These are phyloP conservation scores for Drosophila differens DNA, from an alignment of 2,888 invertebrate genomes.

Conservation along the genomic window DNA sequence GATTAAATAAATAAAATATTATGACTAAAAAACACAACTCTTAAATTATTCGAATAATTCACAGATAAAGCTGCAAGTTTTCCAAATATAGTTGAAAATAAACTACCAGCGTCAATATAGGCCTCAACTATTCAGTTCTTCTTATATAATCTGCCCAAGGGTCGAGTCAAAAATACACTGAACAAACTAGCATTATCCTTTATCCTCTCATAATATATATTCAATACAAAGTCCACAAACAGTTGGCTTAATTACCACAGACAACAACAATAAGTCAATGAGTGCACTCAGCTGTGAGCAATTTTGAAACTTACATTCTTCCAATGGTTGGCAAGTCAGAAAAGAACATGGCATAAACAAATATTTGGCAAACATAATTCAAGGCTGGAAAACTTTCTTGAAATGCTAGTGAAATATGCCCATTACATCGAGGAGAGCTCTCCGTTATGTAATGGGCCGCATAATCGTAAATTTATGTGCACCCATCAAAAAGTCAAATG, in stretches of 20 bases:
- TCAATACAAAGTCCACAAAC: not conserved
- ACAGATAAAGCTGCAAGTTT: not conserved
- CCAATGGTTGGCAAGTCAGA: not conserved
- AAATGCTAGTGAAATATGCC: constrained; percentile 11
- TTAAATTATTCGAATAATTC: not conserved
- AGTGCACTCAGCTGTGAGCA: not conserved
- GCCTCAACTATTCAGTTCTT: not conserved
- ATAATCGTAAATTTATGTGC: constrained; percentile 71
- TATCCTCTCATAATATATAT: not conserved
- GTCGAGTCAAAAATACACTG: not conserved
- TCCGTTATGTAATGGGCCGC: constrained; percentile 60
- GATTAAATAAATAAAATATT: not conserved
- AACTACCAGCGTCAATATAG: not conserved
- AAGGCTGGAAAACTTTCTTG: constrained; percentile 4
- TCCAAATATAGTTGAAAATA: not conserved
- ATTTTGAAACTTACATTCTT: not conserved
- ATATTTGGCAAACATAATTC: constrained; percentile 17
- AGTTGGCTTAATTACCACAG: not conserved
- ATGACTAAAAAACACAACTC: not conserved
- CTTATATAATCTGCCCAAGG: not conserved
- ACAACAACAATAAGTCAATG: not conserved
- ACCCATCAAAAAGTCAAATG: constrained; percentile 61
- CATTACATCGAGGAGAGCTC: constrained; percentile 37
- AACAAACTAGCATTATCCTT: not conserved
- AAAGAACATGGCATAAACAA: constrained; percentile 3